A percentile compares a stretch with the other conserved stretches of the same genome.
These are phyloP conservation scores for Apodemus sylvaticus DNA, from an alignment of 2,113 vertebrate genomes.

Conservation along the genomic window DNA sequence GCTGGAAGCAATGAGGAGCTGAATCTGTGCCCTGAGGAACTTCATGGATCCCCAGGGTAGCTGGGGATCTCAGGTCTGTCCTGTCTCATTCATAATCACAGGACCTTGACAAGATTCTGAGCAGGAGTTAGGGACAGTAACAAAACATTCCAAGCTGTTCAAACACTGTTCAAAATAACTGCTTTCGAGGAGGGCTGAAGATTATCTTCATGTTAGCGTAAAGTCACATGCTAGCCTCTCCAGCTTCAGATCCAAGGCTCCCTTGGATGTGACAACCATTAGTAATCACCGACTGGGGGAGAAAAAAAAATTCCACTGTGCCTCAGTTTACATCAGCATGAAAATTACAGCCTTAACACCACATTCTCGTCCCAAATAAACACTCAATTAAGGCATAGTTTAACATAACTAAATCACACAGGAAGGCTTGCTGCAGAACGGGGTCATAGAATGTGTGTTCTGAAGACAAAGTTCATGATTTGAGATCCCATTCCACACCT, in stretches of 20 bases:
- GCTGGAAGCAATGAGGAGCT: not conserved
- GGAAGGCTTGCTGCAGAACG: not conserved
- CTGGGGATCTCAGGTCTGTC: accelerated
- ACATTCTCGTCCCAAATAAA: not conserved
- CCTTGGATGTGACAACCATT: not conserved
- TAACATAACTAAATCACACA: not conserved
- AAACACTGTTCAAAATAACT: not conserved
- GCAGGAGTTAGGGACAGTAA: not conserved
- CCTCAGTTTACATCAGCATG: not conserved
- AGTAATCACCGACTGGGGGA: not conserved
- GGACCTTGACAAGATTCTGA: accelerated
- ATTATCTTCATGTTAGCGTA: not conserved
- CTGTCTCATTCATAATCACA: not conserved
- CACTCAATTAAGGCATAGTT: not conserved
- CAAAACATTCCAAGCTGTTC: constrained; percentile 39
- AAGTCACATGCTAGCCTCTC: not conserved
- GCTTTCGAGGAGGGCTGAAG: not conserved
- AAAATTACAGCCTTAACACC: not conserved
- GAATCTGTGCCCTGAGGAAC: accelerated
- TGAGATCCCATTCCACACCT: too few relatives aligned
- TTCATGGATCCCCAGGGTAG: accelerated
- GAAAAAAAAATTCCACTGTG: not conserved
- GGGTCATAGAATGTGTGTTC: not conserved
- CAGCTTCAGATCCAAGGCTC: not conserved
- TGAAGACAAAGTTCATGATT: not conserved